Evolutionary conservation across 2,888 invertebrate genomes (phyloP).

Genomic region (Chymomyza fuscimana): DNA sequence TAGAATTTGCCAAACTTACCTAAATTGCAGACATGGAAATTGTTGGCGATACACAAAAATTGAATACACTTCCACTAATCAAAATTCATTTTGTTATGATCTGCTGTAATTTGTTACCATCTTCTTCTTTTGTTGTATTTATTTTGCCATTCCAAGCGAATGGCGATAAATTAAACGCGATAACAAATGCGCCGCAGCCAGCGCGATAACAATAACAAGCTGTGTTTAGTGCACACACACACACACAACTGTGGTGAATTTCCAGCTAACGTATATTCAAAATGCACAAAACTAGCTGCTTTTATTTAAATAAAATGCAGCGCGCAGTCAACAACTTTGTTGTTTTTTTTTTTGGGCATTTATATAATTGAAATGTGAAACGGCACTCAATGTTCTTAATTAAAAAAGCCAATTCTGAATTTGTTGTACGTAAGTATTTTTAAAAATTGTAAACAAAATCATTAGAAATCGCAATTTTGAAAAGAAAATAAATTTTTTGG

Average conservation of each 20-base stretch:
- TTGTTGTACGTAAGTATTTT: too few species aligned
- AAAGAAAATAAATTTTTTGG: too few species aligned
- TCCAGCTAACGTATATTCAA: neutral
- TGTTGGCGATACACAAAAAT: neutral
- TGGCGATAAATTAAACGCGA: neutral
- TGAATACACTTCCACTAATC: neutral
- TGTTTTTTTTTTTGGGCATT: too few species aligned
- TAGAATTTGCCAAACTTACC: constrained; percentile 15
- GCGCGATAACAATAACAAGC: neutral
- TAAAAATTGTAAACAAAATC: too few species aligned
- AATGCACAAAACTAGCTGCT: neutral
- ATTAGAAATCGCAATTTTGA: too few species aligned
- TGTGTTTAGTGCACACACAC: too few species aligned
- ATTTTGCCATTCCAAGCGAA: neutral
- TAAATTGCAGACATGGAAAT: constrained; percentile 20
- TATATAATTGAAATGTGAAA: too few species aligned
- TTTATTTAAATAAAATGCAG: too few species aligned
- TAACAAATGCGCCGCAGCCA: neutral
- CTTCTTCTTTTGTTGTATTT: neutral
- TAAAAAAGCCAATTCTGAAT: too few species aligned
- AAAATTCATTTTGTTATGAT: constrained; percentile 1
- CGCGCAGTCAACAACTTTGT: too few species aligned
- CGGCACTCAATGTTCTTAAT: too few species aligned
- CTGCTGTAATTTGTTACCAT: constrained; percentile 7
- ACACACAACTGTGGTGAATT: constrained; percentile 25